Base-by-base conservation (phyloP, 92 coral and sea anemone species). In the Heliopora coerulea region DNA sequence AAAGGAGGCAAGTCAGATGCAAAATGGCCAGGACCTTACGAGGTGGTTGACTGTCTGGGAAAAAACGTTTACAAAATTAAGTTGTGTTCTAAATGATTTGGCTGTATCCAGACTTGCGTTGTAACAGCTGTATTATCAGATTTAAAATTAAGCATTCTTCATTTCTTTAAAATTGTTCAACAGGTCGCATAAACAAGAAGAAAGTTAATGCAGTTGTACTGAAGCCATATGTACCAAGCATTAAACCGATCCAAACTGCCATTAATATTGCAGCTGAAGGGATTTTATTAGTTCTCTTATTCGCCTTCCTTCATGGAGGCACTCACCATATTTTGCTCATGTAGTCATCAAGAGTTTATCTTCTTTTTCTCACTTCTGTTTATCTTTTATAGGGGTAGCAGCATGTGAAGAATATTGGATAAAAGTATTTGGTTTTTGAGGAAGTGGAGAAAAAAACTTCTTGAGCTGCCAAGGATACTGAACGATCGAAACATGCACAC, bases 1-100 rank as follows among this genome's bases (percentile, higher is more conserved):
- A 74, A n/a, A 59, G 69, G 79, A 13, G 79, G 79, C 20, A 74
- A 74, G 56, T 46, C 57, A 52, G 79, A 74, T 15, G 68, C 42
- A 8, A 60, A 29, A 23, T 74, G 79, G 69, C 37, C 39, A 14
- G 79, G 79, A 29, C 79, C 68, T 54, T 74, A 74, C 32, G 79
- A 37, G 17, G 49, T 74, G 19, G 68, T 61, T 40, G 68, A 57
- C n/a, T 26, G 52, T 12, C 15, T 75, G 23, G 66, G 63, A 31
- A 59, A 73, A 32, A 74, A 54, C 41, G 68, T 74, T 3, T 59
- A 59, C 52, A 58, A 24, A 19, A 42, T 74, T 10, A 74, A 74
- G 77, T 61, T 27, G 28, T 70, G 75, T 56, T 27, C 61, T 25
- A 11, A 27, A 1, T 11, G 2, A 6, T 32, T n/a, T n/a, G n/a